phyloP scores from a whole-genome alignment of 2,113 vertebrate genomes.

The Siphamia tubifer region DNA sequence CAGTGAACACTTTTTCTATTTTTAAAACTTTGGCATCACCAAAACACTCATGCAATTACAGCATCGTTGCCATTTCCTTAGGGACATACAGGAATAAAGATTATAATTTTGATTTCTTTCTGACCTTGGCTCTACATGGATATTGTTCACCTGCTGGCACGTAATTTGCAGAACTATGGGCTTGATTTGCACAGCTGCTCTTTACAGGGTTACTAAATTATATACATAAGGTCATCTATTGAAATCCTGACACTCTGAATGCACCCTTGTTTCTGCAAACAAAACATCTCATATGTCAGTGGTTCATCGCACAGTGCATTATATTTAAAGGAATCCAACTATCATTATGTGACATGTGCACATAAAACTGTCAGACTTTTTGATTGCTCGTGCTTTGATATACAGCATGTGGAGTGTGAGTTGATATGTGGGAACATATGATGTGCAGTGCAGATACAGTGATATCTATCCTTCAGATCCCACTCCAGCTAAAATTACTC shows the following conservation, averaged over 20 bases:
- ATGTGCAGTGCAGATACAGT: slow-evolving; percentile 43
- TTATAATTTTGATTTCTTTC: background rate
- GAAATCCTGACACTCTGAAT: background rate
- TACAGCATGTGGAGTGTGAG: background rate
- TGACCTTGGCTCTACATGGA: background rate
- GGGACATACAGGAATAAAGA: background rate
- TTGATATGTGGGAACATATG: slow-evolving; percentile 11
- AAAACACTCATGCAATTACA: background rate
- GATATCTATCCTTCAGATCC: slow-evolving; percentile 70
- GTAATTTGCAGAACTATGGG: background rate
- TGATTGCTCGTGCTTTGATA: background rate
- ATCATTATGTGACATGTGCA: background rate
- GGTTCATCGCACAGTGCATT: background rate
- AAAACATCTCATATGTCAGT: background rate
- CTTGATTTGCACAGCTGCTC: background rate
- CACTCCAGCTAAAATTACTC: slow-evolving; percentile 81
- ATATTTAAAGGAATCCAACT: background rate
- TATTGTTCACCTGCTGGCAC: background rate
- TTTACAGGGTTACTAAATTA: background rate
- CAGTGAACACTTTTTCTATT: background rate
- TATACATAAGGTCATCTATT: background rate
- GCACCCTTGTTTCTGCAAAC: background rate
- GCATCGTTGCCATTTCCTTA: background rate
- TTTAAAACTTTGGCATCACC: background rate
- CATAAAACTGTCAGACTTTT: background rate